Evolutionary conservation across 1,140 invertebrate species (phyloP), one percentile per base, ranked within the genome.

Genomic region (Bombus waltoni): DNA sequence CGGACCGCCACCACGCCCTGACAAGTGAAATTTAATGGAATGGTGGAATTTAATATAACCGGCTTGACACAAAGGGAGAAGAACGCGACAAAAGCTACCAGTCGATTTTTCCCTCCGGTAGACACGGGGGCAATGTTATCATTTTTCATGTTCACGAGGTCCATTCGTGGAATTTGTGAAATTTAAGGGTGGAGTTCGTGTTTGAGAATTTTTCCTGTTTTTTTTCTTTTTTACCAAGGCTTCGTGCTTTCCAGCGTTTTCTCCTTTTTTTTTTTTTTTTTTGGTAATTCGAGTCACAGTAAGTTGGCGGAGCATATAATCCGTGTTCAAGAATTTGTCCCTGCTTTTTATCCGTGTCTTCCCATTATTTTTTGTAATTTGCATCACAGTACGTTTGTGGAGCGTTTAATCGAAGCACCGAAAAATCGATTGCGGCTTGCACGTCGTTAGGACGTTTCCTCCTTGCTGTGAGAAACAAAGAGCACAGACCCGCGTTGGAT

Each of bases 31-130:
- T 32, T 32, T 32, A 32, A 32, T 32, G 32, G 32, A 93, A 93
- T 94, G 91, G 81, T 92, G 91, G 92, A 93, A 94, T 93, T 93
- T 93, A 93, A 94, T 94, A 93, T 93, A 92, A 76, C 81, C 85
- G 25, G 65, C 53, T 38, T 32, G 38, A 13, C 35, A 68, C 22
- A 85, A 85, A 71, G 76, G 66, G 88, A 88, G 88, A 66, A 81
- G 74, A 80, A 75, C 87, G 85, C 59, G 66, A 86, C 66, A 83
- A 90, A 85, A 82, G 88, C 72, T 6, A 28, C 42, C 18, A 65
- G 38, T 47, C 62, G 79, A 68, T 81, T 66, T 62, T 59, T 74
- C n/a, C 53, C 53, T 22, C 57, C 57, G 42, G 25, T 32, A 68
- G 38, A 35, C 35, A 3, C 3, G 10, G 9, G 40, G 71, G 72